Base-by-base conservation (phyloP, 2,113 vertebrate genomes). In the Illadopsis cleaveri region DNA sequence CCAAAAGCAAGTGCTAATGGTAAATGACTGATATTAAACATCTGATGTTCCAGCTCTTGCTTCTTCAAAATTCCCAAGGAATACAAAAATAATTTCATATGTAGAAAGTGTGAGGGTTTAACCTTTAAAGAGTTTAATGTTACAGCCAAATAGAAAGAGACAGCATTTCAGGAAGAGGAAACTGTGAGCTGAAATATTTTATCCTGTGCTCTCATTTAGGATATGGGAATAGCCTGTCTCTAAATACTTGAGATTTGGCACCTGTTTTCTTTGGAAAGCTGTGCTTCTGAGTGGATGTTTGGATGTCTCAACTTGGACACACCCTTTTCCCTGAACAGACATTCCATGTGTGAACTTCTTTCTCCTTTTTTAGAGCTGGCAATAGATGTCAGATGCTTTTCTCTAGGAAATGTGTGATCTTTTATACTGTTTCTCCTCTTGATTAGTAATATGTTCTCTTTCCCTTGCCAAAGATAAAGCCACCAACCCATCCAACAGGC, bases 401-500 rank as follows among this genome's bases (percentile, higher is more conserved):
- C 22, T 66, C 33, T 89, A 65, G 68, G 51, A 92, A 93, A 56
- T 53, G 16, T 7, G 4, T 72, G 37, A 37, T 40, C 20, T 89
- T 85, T 84, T 70, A 18, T 84, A 12, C 33, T 77, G 10, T 73
- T 78, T 72, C 71, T 65, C 75, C 54, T 82, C n/a, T 82, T 44
- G n/a, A 61, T 31, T 65, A 7, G 5, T 96, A 87, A 93, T 40
- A n/a, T 22, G 7, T 76, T 73, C 78, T 73, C 12, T 96, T 65
- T 96, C 61, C 75, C 87, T 88, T 97, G 17, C 82, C 54, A 57
- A 97, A 99, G 99, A 99, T 98, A 99, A 99, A 98, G 99, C 99
- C 97, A 99, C 99, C 84, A 99, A 98, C 93, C 99, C 99, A 14
- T 98, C 98, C 85, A 99, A 99, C 97, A 98, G 99, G 71, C 98